phyloP scores from a whole-genome alignment of 2,888 invertebrate species.

The Heliconius charithonia region DNA sequence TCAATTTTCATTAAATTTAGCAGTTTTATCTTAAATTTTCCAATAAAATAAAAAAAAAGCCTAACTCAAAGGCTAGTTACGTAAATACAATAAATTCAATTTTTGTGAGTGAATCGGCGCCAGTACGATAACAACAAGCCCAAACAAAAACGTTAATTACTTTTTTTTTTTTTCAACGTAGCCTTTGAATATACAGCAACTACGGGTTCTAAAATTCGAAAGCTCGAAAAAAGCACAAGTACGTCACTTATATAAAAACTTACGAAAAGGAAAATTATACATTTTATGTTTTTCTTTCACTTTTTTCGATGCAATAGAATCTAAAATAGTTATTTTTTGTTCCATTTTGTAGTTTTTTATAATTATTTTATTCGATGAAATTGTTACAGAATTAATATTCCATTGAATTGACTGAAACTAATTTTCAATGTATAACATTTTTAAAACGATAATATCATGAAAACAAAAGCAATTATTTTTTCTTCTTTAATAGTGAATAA shows the following conservation, averaged over 20 bases:
- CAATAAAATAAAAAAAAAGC: no score
- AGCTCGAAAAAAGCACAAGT: constrained; percentile 17
- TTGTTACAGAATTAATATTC: no score
- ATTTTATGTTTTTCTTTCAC: no score
- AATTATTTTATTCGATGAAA: no score
- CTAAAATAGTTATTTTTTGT: no score
- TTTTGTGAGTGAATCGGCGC: not conserved
- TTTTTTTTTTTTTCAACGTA: not conserved
- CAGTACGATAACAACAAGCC: constrained; percentile 7
- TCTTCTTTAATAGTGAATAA: no score
- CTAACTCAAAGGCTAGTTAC: not conserved
- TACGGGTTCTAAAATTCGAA: constrained; percentile 18
- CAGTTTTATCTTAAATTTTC: not conserved
- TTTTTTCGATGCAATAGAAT: no score
- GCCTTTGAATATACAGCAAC: constrained; percentile 5
- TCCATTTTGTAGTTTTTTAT: no score
- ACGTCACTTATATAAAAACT: constrained; percentile 7
- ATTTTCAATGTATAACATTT: no score
- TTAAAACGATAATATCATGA: no score
- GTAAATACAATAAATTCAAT: not conserved
- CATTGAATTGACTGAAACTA: no score
- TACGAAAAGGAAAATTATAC: not conserved
- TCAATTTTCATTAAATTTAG: not conserved
- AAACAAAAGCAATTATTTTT: no score
- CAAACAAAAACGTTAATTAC: not conserved